Conservation (phyloP, 2,888 invertebrate species). For the Prosopocoilus inquinatus region DNA sequence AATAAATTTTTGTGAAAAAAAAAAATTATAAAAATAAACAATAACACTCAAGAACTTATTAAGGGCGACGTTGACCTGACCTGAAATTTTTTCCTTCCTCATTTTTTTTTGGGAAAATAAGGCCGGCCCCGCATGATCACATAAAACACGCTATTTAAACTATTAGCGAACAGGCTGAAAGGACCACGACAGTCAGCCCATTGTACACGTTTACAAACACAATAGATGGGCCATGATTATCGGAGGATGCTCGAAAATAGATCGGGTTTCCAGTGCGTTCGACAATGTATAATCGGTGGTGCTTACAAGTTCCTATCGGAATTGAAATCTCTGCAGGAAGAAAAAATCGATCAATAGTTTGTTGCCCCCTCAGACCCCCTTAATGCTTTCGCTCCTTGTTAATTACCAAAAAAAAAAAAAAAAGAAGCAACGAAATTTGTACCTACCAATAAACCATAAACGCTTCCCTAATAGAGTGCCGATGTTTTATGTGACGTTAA, state of each 20-base stretch:
- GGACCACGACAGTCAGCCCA: constrained; percentile 26
- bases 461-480: constrained; percentile 29
- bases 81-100: constrained; percentile 26
- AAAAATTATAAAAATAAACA: too few species aligned
- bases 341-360: constrained; percentile 10
- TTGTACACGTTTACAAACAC: constrained; percentile 31
- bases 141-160: constrained; percentile 34
- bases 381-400: too few species aligned
- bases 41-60: constrained; percentile 28
- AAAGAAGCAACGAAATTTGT: too few species aligned
- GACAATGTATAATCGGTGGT: constrained; percentile 22
- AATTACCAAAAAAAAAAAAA: too few species aligned
- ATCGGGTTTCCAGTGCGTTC: constrained; percentile 27
- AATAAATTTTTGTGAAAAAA: too few species aligned
- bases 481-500: constrained; percentile 42
- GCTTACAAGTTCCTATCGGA: constrained; percentile 19
- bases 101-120: constrained; percentile 19
- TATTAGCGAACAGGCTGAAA: constrained; percentile 29
- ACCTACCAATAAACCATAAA: too few species aligned
- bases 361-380: constrained; percentile 2
- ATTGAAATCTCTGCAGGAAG: constrained; percentile 15
- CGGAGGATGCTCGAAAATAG: constrained; percentile 31
- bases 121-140: constrained; percentile 26
- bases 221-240: constrained; percentile 28
- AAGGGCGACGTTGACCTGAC: constrained; percentile 22